A percentile compares a stretch with the other conserved stretches of the same genome.
phyloP scores from a whole-genome alignment of 2,888 invertebrate genomes.

The Polyploca ridens region DNA sequence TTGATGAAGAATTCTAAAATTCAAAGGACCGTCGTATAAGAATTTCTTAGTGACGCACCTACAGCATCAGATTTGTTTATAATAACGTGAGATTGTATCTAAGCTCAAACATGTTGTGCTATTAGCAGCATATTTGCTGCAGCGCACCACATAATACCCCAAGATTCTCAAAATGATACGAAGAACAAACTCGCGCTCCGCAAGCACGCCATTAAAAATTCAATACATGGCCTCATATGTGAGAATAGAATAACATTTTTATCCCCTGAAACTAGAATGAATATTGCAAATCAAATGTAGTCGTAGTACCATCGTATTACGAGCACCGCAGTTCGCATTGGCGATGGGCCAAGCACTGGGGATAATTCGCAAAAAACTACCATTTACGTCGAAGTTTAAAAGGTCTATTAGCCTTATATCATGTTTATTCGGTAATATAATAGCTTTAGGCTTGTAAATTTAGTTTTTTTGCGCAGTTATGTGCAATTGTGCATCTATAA shows the following conservation, averaged over 20 bases:
- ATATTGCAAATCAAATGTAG: slow-evolving; percentile 31
- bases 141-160: not conserved
- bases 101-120: not conserved
- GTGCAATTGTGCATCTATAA: slow-evolving; percentile 1
- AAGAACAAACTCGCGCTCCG: not conserved
- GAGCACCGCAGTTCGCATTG: slow-evolving; percentile 48
- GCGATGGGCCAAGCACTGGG: slow-evolving; percentile 51
- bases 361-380: slow-evolving; percentile 78
- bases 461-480: not conserved
- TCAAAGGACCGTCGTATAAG: too few relatives aligned
- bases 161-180: not conserved
- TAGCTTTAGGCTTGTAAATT: slow-evolving; percentile 2
- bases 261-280: slow-evolving; percentile 11
- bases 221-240: not conserved
- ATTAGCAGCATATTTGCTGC: not conserved
- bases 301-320: slow-evolving; percentile 24
- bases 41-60: too few relatives aligned
- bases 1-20: too few relatives aligned
- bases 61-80: not conserved
- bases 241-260: slow-evolving; percentile 12
- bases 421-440: slow-evolving; percentile 26
- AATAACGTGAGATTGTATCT: slow-evolving; percentile 10
- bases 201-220: slow-evolving; percentile 9
- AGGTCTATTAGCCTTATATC: slow-evolving; percentile 47
- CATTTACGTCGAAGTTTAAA: slow-evolving; percentile 42